Percentiles rank a stretch among this genome's conserved stretches.
Conservation (phyloP, 2,888 invertebrate genomes). For the Orchesellides sinensis region DNA sequence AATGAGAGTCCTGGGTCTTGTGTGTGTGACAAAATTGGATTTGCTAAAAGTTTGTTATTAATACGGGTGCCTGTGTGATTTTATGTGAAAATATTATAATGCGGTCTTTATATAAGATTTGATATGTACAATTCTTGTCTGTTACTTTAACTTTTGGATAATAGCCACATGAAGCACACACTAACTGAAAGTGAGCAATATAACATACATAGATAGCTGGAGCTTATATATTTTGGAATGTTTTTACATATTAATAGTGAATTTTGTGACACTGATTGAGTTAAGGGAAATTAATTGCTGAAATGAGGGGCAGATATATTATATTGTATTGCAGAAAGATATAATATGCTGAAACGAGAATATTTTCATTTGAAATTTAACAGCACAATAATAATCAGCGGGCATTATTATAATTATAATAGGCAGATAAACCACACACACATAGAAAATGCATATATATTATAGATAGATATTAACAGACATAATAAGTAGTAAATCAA, state of each 20-base stretch:
- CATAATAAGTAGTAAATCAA: constrained; percentile 17
- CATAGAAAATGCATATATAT: not conserved
- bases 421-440: constrained; percentile 51
- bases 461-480: constrained; percentile 18
- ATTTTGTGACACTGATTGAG: not conserved
- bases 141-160: no score
- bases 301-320: no score
- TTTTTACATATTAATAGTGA: not conserved
- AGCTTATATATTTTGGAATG: constrained; percentile 14
- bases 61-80: no score
- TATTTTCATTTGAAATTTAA: constrained; percentile 8
- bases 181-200: not conserved
- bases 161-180: no score
- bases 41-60: no score
- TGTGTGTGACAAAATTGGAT: no score
- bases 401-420: constrained; percentile 25
- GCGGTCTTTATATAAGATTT: no score
- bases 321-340: not conserved
- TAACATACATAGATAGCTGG: not conserved
- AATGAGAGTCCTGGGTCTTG: no score
- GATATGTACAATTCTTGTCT: no score
- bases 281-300: not conserved
- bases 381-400: constrained; percentile 23
- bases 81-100: no score
- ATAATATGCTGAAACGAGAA: not conserved